Base-by-base conservation (phyloP, 2,888 invertebrate genomes). In the Tipula vernalis region DNA sequence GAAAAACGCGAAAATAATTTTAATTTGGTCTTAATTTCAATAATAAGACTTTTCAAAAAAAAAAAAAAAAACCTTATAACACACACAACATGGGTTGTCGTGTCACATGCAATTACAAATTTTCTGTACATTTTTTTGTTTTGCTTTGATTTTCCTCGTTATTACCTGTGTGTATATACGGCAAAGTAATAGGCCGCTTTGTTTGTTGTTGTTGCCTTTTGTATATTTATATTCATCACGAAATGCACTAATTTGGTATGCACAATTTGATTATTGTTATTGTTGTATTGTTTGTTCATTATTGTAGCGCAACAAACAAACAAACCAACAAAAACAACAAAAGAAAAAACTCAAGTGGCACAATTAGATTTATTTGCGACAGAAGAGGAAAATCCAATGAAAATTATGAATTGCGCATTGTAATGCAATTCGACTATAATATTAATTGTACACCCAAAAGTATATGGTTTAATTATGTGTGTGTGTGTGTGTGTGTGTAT, bases 381-480 rank as follows among this genome's bases (percentile, higher is more conserved):
- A 39, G 39, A 71, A 28, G 71, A 12, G 71, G 84, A 84, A 84
- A 84, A 84, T 84, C 84, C 84, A 84, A 84, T 84, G 39, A 41
- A 41, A 84, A 84, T 84, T 39, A 36, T 39, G 84, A 84, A 84
- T 84, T 84, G 84, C 84, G 84, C 84, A 84, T 39, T 84, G 41
- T 39, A 84, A 84, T 84, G 84, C 84, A 84, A 84, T 84, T 84
- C 36, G 84, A 39, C 28, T 71, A 71, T 71, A 44, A 12, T 44
- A 15, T 83, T 85, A 18, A 36, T 86, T 28, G 5, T 47, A 18
- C 18, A 36, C 8, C 28, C 47, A 18, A 28, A 86, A 28, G 28
- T 28, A 8, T 36, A 86, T 36, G 51, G 47, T 51, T 28, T 28
- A 28, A 18, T 57, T 57, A 57, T 2, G 12, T 71, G 28, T 71